phyloP scores from a whole-genome alignment of 2,113 vertebrate genomes.

The Psittacara wagleri region DNA sequence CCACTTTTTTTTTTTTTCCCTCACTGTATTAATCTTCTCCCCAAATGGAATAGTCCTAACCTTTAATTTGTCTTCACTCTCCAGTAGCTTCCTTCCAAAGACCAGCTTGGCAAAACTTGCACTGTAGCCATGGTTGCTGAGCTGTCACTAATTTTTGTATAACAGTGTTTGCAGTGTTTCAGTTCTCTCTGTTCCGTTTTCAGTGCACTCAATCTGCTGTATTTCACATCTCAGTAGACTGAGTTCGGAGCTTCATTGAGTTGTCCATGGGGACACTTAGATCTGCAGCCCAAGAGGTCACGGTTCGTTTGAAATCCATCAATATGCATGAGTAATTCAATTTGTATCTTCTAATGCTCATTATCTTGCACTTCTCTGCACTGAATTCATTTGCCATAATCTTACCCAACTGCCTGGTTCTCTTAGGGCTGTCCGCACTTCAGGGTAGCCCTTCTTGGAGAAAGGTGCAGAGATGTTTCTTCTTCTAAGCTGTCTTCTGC shows the following conservation, averaged over 20 bases:
- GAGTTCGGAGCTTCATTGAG: neutral
- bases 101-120: neutral
- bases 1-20: neutral
- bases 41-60: neutral
- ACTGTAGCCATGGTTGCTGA: neutral
- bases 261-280: neutral
- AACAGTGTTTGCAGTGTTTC: neutral
- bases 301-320: conserved; percentile 10
- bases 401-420: neutral
- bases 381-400: conserved; percentile 9
- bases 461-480: neutral
- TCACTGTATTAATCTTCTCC: neutral
- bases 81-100: neutral
- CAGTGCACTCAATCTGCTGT: neutral
- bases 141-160: neutral
- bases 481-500: neutral
- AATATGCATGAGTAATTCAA: neutral
- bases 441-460: neutral
- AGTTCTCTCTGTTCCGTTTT: neutral
- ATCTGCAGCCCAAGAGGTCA: neutral
- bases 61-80: neutral
- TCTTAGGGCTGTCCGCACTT: neutral
- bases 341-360: conserved; percentile 27
- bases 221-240: fast-evolving
- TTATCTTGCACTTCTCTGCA: neutral